A percentile compares a stretch with the other conserved stretches of the same genome.
phyloP scores from a whole-genome alignment of 2,888 invertebrate species.

The Pediacus dermestoides region DNA sequence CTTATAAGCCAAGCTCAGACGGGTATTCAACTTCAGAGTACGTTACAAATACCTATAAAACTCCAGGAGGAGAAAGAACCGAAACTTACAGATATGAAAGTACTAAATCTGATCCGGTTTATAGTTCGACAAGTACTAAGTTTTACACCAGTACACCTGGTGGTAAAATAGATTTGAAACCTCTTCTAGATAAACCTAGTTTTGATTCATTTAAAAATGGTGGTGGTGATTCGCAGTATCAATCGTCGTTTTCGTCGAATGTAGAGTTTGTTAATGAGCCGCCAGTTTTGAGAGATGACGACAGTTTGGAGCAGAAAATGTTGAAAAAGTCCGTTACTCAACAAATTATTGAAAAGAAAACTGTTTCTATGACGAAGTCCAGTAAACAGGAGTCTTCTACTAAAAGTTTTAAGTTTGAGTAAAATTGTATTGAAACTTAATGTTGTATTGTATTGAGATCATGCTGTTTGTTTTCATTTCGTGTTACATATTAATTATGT shows the following conservation, averaged over 20 bases:
- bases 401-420: constrained; percentile 48
- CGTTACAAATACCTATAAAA: constrained; percentile 44
- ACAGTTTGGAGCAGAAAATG: constrained; percentile 63
- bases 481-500: too few species aligned
- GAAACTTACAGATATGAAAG: constrained; percentile 45
- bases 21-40: constrained; percentile 44
- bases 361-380: constrained; percentile 59
- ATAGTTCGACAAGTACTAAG: constrained; percentile 42
- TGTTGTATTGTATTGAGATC: background rate
- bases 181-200: constrained; percentile 30
- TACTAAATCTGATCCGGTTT: constrained; percentile 42
- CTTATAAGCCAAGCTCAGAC: constrained; percentile 18
- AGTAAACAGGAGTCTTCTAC: constrained; percentile 47
- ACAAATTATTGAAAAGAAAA: constrained; percentile 65
- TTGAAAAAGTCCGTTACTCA: constrained; percentile 66
- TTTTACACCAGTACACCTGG: constrained; percentile 42
- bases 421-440: too few species aligned
- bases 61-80: constrained; percentile 46
- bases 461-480: too few species aligned
- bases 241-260: constrained; percentile 40
- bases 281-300: constrained; percentile 50
- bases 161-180: constrained; percentile 23
- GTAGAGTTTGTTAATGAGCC: constrained; percentile 44
- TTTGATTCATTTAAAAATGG: constrained; percentile 39
- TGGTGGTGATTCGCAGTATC: constrained; percentile 35